These are phyloP conservation scores for Poecile atricapillus DNA, from an alignment of 2,113 vertebrate species.

Conservation along the genomic window DNA sequence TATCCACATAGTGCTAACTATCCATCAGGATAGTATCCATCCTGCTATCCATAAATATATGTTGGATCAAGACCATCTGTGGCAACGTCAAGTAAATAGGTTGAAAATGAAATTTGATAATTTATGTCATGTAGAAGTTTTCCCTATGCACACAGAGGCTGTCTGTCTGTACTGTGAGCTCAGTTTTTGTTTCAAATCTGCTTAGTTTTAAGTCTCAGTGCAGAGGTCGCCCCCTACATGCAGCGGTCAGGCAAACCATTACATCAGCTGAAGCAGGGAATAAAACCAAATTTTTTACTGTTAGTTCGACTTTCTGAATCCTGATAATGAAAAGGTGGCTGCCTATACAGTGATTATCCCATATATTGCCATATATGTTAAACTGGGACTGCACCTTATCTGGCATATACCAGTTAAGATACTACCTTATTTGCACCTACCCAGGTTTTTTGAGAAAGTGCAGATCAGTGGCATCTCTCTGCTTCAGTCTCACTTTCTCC, in stretches of 20 bases:
- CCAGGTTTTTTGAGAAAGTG: not conserved
- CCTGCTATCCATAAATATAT: not conserved
- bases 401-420: not conserved
- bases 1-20: not conserved
- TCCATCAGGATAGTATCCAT: not conserved
- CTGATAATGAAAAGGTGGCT: not conserved
- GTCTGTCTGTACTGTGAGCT: not conserved
- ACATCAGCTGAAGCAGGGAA: not conserved
- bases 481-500: not conserved
- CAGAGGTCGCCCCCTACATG: rapidly evolving
- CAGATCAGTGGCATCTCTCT: not conserved
- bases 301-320: not conserved
- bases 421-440: no score
- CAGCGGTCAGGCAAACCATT: not conserved
- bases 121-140: not conserved
- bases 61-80: not conserved
- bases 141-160: not conserved
- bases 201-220: not conserved
- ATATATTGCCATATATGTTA: rapidly evolving
- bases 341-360: not conserved
- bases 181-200: not conserved
- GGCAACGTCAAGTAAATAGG: not conserved
- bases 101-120: not conserved
- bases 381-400: not conserved
- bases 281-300: not conserved